These are phyloP conservation scores for Eurystomus glaucurus DNA, from an alignment of 2,797 vertebrate genomes.

Conservation along the genomic window DNA sequence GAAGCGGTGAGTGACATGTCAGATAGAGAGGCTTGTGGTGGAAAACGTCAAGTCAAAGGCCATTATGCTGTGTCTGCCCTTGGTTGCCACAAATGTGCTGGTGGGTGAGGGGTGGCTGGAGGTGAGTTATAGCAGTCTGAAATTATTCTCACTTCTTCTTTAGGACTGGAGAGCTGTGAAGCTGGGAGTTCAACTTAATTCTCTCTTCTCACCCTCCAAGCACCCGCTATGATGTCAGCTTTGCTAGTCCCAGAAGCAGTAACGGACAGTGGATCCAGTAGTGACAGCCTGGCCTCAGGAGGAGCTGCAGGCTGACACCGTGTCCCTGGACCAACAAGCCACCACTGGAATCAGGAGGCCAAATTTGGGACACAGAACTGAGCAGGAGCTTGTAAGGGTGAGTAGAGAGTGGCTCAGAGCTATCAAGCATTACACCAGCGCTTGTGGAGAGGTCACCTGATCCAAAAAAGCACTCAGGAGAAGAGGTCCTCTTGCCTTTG, in stretches of 20 bases:
- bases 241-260: background rate
- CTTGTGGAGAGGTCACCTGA: background rate
- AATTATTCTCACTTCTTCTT: constrained; percentile 12
- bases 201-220: background rate
- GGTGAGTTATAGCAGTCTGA: background rate
- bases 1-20: background rate
- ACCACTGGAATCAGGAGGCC: background rate
- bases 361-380: background rate
- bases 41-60: background rate
- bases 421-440: background rate
- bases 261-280: background rate
- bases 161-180: background rate
- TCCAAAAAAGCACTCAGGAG: background rate
- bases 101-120: background rate
- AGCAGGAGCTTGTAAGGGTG: background rate
- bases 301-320: background rate
- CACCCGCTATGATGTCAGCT: background rate
- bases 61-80: background rate
- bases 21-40: background rate
- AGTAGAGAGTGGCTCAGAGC: background rate
- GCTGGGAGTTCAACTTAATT: background rate
- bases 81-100: background rate
- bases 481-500: background rate
- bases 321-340: background rate
- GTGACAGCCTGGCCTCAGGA: background rate